Conservation (phyloP, 2,888 invertebrate genomes). For the Noctua pronuba region DNA sequence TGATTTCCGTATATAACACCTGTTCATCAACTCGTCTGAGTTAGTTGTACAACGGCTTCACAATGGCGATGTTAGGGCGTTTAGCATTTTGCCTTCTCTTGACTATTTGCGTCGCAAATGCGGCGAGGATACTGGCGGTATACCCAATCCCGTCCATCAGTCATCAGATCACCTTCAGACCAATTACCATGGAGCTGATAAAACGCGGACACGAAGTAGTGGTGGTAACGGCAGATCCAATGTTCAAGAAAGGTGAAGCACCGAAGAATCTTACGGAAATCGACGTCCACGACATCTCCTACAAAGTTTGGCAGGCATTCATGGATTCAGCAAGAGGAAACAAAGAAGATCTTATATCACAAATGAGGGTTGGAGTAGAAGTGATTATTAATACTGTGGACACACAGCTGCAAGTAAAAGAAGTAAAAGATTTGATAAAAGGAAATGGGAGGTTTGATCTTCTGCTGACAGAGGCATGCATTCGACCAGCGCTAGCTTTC, state of each 20-base stretch:
- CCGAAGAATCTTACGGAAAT: slow-evolving; percentile 80
- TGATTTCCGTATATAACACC: slow-evolving; percentile 35
- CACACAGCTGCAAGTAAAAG: slow-evolving; percentile 58
- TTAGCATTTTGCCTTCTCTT: slow-evolving; percentile 9
- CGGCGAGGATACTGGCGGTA: slow-evolving; percentile 78
- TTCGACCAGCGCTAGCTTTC: slow-evolving; percentile 58
- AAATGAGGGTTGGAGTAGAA: slow-evolving; percentile 43
- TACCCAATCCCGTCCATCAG: slow-evolving; percentile 80
- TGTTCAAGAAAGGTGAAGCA: slow-evolving; percentile 66
- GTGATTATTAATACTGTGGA: slow-evolving; percentile 51
- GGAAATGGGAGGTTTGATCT: slow-evolving; percentile 72
- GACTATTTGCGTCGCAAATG: slow-evolving; percentile 33
- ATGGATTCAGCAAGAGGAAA: slow-evolving; percentile 39
- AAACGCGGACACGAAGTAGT: slow-evolving; percentile 82
- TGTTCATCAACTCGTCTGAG: not conserved
- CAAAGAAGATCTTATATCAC: slow-evolving; percentile 44
- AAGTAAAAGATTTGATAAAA: slow-evolving; percentile 67
- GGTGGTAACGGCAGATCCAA: slow-evolving; percentile 80
- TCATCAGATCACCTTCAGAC: slow-evolving; percentile 80
- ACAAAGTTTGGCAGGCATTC: slow-evolving; percentile 53
- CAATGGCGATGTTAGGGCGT: slow-evolving; percentile 18
- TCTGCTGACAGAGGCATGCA: slow-evolving; percentile 71
- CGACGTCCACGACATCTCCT: slow-evolving; percentile 74
- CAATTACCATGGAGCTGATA: slow-evolving; percentile 77
- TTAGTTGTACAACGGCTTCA: slow-evolving; percentile 19